Percentiles rank a stretch among this genome's conserved stretches.
phyloP scores from a whole-genome alignment of 2,888 invertebrate species.

The Saturnia japonica region DNA sequence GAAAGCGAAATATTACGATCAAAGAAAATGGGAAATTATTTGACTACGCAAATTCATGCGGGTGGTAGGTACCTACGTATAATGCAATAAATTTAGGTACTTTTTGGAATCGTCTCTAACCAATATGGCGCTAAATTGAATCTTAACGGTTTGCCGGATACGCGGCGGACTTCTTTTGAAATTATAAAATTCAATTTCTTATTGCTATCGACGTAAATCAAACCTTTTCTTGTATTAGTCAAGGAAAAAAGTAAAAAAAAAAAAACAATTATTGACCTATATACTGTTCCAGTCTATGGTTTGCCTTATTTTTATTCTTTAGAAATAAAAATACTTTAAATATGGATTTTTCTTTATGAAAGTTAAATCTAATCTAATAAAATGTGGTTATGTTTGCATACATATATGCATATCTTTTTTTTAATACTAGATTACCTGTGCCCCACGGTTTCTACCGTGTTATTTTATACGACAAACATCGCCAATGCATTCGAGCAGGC shows the following conservation, averaged over 20 bases:
- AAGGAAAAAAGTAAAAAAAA: not conserved
- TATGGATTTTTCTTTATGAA: no score
- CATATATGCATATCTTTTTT: no score
- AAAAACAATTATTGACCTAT: not conserved
- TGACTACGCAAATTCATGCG: conserved; percentile 53
- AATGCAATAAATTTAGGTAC: conserved; percentile 63
- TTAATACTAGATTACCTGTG: no score
- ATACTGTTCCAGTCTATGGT: not conserved
- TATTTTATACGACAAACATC: no score
- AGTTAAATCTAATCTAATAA: no score
- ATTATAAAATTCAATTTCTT: conserved; percentile 65
- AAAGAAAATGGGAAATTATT: conserved; percentile 50
- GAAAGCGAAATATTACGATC: conserved; percentile 58
- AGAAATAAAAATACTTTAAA: not conserved
- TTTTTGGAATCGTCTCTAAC: conserved; percentile 43
- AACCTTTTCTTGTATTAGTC: conserved; percentile 29
- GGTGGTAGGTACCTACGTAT: conserved; percentile 33
- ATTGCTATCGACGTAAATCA: conserved; percentile 54
- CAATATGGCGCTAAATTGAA: conserved; percentile 71
- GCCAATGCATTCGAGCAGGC: no score
- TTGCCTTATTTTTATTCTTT: not conserved
- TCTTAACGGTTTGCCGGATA: conserved; percentile 56
- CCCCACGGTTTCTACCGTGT: no score
- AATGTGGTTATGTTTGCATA: no score
- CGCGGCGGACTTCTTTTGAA: conserved; percentile 54